Evolutionary conservation across 2,113 vertebrate species (phyloP).

Genomic region (Donacobius atricapilla): DNA sequence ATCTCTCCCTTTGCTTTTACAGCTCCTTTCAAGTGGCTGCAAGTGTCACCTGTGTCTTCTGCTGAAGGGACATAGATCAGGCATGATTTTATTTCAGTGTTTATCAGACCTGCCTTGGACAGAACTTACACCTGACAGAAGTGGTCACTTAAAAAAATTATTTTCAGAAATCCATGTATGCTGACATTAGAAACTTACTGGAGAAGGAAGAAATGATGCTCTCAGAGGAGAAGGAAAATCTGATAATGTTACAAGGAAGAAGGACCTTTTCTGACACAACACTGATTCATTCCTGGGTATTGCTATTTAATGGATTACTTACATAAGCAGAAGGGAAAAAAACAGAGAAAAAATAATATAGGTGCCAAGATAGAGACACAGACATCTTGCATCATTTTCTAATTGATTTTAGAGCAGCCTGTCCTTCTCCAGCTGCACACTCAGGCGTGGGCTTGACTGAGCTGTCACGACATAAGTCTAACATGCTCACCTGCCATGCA

Average conservation of each 20-base stretch:
- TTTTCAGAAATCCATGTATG: not conserved
- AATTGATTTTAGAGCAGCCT: not conserved
- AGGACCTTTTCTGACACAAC: not conserved
- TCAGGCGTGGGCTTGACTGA: not conserved
- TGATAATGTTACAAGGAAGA: not conserved
- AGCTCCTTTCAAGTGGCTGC: not conserved
- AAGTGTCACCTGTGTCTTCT: not conserved
- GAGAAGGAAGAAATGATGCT: not conserved
- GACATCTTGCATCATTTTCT: not conserved
- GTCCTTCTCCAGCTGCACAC: not conserved
- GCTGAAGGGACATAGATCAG: not conserved
- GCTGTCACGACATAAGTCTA: not conserved
- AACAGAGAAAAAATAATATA: not conserved
- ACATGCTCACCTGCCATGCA: not conserved
- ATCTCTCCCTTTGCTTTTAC: not conserved
- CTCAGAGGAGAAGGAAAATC: not conserved
- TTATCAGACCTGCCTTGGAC: not conserved
- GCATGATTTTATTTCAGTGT: not conserved
- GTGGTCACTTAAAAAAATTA: not conserved
- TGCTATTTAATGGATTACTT: not conserved
- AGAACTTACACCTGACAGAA: not conserved
- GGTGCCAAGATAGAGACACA: not conserved
- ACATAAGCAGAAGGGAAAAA: not conserved
- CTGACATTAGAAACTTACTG: not conserved
- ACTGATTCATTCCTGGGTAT: not conserved